Conservation (phyloP, 2,888 invertebrate genomes). For the Fragum whitleyi region DNA sequence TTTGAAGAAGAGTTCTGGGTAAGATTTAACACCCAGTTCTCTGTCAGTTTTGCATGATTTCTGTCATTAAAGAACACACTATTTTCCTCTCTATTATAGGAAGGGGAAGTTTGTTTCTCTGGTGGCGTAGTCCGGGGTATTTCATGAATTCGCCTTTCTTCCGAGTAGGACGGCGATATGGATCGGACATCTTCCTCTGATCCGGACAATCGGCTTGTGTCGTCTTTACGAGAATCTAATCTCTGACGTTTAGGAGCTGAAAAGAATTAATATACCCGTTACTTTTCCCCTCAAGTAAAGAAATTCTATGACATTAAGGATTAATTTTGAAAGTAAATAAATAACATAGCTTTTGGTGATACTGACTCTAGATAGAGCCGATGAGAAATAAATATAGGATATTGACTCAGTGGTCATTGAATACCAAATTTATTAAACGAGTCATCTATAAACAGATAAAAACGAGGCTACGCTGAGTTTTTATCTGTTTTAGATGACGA, state of each 20-base stretch:
- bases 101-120: slow-evolving; percentile 30
- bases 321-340: background rate
- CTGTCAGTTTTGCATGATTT: slow-evolving; percentile 45
- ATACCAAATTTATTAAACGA: too few species aligned
- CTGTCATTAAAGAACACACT: slow-evolving; percentile 42
- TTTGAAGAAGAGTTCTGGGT: slow-evolving; percentile 46
- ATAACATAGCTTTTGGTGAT: too few species aligned
- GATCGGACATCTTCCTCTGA: slow-evolving; percentile 63
- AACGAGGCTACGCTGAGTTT: too few species aligned
- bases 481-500: too few species aligned
- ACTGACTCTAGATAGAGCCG: too few species aligned
- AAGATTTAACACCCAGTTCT: slow-evolving; percentile 64
- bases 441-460: too few species aligned
- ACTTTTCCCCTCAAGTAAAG: too few species aligned
- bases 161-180: slow-evolving; percentile 54
- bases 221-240: slow-evolving; percentile 59
- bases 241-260: slow-evolving; percentile 69
- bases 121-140: slow-evolving; percentile 26
- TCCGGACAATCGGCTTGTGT: slow-evolving; percentile 59
- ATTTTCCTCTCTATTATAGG: slow-evolving; percentile 33
- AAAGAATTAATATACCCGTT: slow-evolving; percentile 6
- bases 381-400: too few species aligned
- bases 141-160: slow-evolving; percentile 43
- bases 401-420: too few species aligned
- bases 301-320: background rate